These are phyloP conservation scores for Merodon equestris DNA, from an alignment of 2,888 invertebrate species.

Conservation along the genomic window DNA sequence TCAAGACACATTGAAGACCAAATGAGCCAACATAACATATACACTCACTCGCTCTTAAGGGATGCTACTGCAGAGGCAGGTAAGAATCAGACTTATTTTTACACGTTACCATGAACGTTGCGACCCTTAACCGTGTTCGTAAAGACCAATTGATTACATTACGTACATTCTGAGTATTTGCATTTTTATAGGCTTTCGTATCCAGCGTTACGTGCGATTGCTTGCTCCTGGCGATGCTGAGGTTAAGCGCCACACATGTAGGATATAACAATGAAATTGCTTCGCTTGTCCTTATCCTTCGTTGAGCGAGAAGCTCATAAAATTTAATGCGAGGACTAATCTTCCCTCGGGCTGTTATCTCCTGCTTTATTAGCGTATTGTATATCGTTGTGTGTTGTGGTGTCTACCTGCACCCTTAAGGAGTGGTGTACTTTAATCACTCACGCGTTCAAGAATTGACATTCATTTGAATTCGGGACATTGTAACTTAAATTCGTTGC, in stretches of 20 bases:
- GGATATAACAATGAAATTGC: conserved; percentile 43
- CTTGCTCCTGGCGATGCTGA: too few species aligned
- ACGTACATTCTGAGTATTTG: conserved; percentile 46
- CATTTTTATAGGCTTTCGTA: conserved; percentile 47
- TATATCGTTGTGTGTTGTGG: too few species aligned
- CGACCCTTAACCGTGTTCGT: conserved; percentile 35
- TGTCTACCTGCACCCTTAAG: too few species aligned
- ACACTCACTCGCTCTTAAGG: neutral
- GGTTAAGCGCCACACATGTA: conserved; percentile 25
- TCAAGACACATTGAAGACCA: conserved; percentile 28
- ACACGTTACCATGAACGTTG: conserved; percentile 10
- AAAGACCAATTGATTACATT: conserved; percentile 58
- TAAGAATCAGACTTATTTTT: conserved; percentile 22
- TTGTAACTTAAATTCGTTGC: too few species aligned
- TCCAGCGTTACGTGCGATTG: conserved; percentile 12
- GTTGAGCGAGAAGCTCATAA: conserved; percentile 27
- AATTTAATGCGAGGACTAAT: conserved; percentile 38
- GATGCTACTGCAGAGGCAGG: neutral
- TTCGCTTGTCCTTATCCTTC: conserved; percentile 6
- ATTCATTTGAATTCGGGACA: too few species aligned
- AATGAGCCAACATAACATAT: conserved; percentile 16
- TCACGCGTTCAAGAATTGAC: too few species aligned
- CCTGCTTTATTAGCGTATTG: too few species aligned
- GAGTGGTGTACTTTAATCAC: too few species aligned
- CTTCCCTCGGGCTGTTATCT: too few species aligned